Evolutionary conservation across 2,888 invertebrate species (phyloP).

Genomic region (Pyrgus malvae): DNA sequence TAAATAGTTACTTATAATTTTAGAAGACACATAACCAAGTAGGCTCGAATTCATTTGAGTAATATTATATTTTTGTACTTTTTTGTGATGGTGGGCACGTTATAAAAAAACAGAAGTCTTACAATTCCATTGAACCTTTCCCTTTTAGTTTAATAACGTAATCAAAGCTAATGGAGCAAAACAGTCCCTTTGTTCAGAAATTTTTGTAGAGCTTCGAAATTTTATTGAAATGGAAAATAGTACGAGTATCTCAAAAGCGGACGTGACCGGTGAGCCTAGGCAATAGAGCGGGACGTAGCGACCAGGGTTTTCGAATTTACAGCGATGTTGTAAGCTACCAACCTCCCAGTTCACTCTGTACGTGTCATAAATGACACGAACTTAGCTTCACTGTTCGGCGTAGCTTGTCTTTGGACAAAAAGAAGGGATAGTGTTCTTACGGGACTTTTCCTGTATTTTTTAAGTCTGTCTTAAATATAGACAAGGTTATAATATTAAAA

Average conservation of each 20-base stretch:
- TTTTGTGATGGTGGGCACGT: no score
- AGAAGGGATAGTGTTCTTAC: constrained; percentile 2
- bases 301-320: constrained; percentile 44
- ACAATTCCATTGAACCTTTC: background rate
- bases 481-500: no score
- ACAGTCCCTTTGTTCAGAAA: constrained; percentile 19
- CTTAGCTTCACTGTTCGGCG: constrained; percentile 44
- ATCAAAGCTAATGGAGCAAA: constrained; percentile 19
- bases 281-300: constrained; percentile 21
- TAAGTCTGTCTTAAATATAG: no score
- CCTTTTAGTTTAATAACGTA: constrained; percentile 7
- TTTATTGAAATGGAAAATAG: constrained; percentile 27
- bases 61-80: no score
- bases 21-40: no score
- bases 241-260: constrained; percentile 24
- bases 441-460: constrained; percentile 10
- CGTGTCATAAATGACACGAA: constrained; percentile 44
- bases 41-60: no score
- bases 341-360: constrained; percentile 41
- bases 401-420: constrained; percentile 34
- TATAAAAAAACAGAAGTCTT: no score
- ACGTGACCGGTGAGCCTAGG: constrained; percentile 26
- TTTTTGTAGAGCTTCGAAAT: constrained; percentile 13
- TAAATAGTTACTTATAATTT: no score
- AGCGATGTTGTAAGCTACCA: constrained; percentile 43